A percentile compares a stretch with the other conserved stretches of the same genome.
Conservation (phyloP, 2,113 vertebrate genomes). For the Drymodes brunneopygia region DNA sequence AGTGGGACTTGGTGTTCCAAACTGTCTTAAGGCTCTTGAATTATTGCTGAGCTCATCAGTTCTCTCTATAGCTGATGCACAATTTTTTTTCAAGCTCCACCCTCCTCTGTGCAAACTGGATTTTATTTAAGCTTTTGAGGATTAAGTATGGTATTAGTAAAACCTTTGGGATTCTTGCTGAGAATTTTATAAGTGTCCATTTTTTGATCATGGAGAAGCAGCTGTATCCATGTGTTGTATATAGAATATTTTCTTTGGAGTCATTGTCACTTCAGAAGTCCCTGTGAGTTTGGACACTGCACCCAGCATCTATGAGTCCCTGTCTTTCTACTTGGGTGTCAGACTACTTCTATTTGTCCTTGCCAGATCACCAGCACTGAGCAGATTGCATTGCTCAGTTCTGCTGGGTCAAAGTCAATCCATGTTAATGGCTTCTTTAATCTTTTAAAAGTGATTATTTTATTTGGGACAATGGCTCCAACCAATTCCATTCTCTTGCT, state of each 20-base stretch:
- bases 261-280: neutral
- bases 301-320: neutral
- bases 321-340: neutral
- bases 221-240: neutral
- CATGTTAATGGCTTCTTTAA: slow-evolving; percentile 9
- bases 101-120: neutral
- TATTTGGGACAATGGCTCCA: neutral
- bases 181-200: neutral
- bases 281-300: neutral
- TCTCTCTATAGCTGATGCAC: neutral
- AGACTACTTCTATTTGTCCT: neutral
- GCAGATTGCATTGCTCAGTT: neutral
- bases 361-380: neutral
- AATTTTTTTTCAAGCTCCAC: neutral
- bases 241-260: neutral
- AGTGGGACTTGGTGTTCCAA: neutral
- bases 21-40: neutral
- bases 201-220: neutral
- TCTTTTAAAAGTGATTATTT: slow-evolving; percentile 37
- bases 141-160: neutral
- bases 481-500: neutral
- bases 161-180: neutral
- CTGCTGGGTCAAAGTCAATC: neutral
- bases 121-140: neutral
- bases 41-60: neutral